These are phyloP conservation scores for Leptoteleia sp. DNA, from an alignment of 1,140 invertebrate genomes.

Conservation along the genomic window DNA sequence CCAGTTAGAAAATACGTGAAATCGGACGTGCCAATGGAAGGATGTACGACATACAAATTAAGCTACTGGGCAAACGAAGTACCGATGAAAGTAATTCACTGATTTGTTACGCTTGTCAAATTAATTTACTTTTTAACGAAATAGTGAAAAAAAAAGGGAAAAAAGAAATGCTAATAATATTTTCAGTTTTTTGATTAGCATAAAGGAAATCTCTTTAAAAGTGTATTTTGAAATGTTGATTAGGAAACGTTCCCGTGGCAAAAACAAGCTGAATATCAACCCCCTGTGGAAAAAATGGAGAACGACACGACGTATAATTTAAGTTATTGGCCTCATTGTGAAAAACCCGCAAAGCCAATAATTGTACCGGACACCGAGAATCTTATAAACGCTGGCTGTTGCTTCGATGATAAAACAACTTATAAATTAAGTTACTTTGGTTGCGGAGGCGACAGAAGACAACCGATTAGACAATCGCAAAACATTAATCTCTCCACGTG, in stretches of 20 bases:
- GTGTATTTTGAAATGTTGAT: too few species aligned
- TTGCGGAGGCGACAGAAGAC: constrained; percentile 67
- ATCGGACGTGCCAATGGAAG: constrained; percentile 82
- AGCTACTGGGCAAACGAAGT: constrained; percentile 73
- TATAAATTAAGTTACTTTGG: constrained; percentile 77
- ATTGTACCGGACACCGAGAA: constrained; percentile 60
- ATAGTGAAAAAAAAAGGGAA: neutral
- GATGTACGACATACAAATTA: constrained; percentile 75
- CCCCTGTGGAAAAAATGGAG: constrained; percentile 79
- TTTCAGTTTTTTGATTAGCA: too few species aligned
- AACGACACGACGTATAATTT: constrained; percentile 81
- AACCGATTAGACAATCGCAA: constrained; percentile 61
- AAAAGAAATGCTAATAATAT: too few species aligned
- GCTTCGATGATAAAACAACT: constrained; percentile 75
- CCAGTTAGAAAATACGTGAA: constrained; percentile 80
- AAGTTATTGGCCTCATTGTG: constrained; percentile 80
- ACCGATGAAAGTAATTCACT: constrained; percentile 42
- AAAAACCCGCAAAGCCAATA: constrained; percentile 63
- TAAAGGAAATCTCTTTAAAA: too few species aligned
- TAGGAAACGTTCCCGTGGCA: constrained; percentile 69
- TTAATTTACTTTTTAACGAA: neutral
- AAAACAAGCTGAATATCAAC: constrained; percentile 67
- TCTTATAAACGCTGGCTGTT: constrained; percentile 69
- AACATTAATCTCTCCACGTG: constrained; percentile 68
- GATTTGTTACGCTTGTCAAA: constrained; percentile 5